Percentiles rank a stretch among this genome's conserved stretches.
These are phyloP conservation scores for Sinocyclocheilus anophthalmus DNA, from an alignment of 2,113 vertebrate species.

Conservation along the genomic window DNA sequence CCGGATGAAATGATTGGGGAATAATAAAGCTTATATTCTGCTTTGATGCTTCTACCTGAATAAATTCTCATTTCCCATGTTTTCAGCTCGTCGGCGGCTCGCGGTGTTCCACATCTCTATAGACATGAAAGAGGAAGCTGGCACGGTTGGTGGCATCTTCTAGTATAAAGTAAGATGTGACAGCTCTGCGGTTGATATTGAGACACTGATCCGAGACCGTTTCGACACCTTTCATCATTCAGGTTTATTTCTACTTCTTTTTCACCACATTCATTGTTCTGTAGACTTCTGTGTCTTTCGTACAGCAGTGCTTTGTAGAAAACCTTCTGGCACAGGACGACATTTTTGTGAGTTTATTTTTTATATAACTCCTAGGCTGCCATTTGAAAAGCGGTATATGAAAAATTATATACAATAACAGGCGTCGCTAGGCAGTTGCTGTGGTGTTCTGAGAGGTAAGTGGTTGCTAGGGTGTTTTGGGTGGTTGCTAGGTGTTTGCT, in stretches of 20 bases:
- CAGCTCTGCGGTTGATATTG: conserved; percentile 17
- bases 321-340: neutral
- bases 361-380: neutral
- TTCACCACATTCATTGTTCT: conserved; percentile 28
- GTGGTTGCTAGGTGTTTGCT: neutral
- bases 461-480: too few relatives aligned
- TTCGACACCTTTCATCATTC: conserved; percentile 1
- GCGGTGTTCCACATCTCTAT: neutral
- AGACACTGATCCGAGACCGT: neutral
- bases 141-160: conserved; percentile 26
- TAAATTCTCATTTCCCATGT: conserved; percentile 14
- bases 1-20: conserved; percentile 12
- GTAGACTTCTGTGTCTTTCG: neutral
- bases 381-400: neutral
- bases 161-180: conserved; percentile 25
- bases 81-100: neutral
- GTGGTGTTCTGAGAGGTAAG: neutral
- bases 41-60: conserved; percentile 6
- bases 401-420: neutral
- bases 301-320: neutral
- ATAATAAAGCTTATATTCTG: conserved; percentile 32
- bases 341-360: neutral
- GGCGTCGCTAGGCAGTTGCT: neutral
- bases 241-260: conserved; percentile 27
- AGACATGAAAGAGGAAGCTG: neutral